Evolutionary conservation across 2,888 invertebrate genomes (phyloP).

Genomic region (Diogma glabrata): DNA sequence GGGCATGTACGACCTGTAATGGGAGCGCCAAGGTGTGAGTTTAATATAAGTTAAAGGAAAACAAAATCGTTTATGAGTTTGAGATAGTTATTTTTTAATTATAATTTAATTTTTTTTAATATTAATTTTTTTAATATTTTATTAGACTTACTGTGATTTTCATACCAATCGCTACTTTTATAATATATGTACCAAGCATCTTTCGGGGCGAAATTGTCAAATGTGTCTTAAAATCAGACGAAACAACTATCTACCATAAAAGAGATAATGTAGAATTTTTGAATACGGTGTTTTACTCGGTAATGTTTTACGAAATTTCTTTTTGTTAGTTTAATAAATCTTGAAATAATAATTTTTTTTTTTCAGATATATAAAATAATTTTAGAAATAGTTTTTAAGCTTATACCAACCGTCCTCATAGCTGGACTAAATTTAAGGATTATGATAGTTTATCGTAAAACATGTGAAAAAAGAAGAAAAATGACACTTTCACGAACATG

Average conservation of each 20-base stretch:
- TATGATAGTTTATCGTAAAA: constrained; percentile 51
- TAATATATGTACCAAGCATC: constrained; percentile 56
- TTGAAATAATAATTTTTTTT: constrained; percentile 4
- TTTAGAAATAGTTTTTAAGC: constrained; percentile 52
- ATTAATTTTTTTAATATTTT: not conserved
- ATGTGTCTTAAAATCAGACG: constrained; percentile 40
- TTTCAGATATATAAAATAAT: constrained; percentile 46
- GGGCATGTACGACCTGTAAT: constrained; percentile 53
- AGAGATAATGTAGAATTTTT: constrained; percentile 41
- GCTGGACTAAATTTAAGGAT: constrained; percentile 54
- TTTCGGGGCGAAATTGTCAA: constrained; percentile 48
- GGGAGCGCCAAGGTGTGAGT: constrained; percentile 44
- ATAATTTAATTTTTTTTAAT: not conserved
- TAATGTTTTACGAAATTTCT: constrained; percentile 22
- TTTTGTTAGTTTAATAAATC: not conserved
- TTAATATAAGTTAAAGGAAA: constrained; percentile 13
- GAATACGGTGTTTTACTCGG: constrained; percentile 41
- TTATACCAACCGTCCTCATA: constrained; percentile 52
- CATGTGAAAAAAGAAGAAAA: constrained; percentile 50
- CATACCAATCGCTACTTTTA: constrained; percentile 51
- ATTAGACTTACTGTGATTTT: constrained; percentile 45
- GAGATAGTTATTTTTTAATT: not conserved
- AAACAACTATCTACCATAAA: constrained; percentile 46
- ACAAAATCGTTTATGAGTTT: not conserved
- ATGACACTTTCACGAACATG: constrained; percentile 50